A percentile compares a stretch with the other conserved stretches of the same genome.
Evolutionary conservation across 2,888 invertebrate species (phyloP).

Genomic region (Stenoptilia bipunctidactyla): DNA sequence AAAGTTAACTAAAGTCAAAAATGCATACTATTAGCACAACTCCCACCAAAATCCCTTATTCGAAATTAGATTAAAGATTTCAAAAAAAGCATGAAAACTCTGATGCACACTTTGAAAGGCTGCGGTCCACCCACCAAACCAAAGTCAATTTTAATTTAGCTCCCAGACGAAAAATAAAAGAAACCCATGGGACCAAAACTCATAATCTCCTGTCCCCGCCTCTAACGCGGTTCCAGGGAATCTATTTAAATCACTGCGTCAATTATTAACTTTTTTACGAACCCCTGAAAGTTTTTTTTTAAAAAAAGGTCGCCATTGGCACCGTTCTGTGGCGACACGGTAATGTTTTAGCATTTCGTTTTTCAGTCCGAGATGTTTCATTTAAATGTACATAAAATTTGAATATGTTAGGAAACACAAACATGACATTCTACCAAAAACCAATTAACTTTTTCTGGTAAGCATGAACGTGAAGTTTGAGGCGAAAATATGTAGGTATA

Average conservation of each 20-base stretch:
- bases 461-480: no score
- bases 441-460: no score
- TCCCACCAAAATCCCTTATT: no score
- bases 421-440: not conserved
- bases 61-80: no score
- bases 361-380: not conserved
- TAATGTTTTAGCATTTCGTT: not conserved
- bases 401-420: conserved; percentile 1
- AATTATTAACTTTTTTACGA: conserved; percentile 43
- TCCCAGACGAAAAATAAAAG: conserved; percentile 51
- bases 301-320: conserved; percentile 41
- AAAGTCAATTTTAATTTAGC: conserved; percentile 55
- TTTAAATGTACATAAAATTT: conserved; percentile 1
- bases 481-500: no score
- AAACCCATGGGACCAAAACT: conserved; percentile 27
- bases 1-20: no score
- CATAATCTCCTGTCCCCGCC: conserved; percentile 51
- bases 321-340: not conserved
- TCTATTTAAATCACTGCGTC: conserved; percentile 36
- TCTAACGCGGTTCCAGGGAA: conserved; percentile 35
- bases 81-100: no score
- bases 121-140: not conserved
- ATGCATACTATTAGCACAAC: no score
- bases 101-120: no score
- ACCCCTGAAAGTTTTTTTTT: conserved; percentile 24